Percentiles rank a stretch among this genome's conserved stretches.
These are phyloP conservation scores for Percopsis omiscomaycus DNA, from an alignment of 2,797 vertebrate genomes.

Conservation along the genomic window DNA sequence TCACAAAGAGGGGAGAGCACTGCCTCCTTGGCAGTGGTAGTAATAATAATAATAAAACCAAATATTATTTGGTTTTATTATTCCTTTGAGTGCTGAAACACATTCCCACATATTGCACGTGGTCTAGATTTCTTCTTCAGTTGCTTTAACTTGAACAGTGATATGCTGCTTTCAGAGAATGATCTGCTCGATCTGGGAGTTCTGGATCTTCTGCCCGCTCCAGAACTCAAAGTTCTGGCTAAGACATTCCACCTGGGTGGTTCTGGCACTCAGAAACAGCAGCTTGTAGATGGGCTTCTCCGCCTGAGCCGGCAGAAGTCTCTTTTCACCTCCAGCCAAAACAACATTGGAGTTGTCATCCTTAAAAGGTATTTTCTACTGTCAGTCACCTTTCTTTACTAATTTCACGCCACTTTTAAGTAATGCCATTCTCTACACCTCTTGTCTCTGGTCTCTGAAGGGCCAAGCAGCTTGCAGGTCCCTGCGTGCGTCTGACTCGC, in stretches of 20 bases:
- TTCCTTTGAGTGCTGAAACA: too few relatives aligned
- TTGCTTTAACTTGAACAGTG: background rate
- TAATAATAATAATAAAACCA: too few relatives aligned
- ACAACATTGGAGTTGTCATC: constrained; percentile 79
- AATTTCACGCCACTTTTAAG: background rate
- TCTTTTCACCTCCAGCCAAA: constrained; percentile 77
- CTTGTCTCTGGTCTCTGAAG: constrained; percentile 65
- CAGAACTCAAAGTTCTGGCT: constrained; percentile 86
- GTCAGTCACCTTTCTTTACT: background rate
- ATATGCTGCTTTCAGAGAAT: constrained; percentile 72
- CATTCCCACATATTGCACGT: background rate
- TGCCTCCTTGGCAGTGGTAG: too few relatives aligned
- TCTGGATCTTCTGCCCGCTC: constrained; percentile 88
- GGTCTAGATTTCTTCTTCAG: background rate
- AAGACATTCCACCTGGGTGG: constrained; percentile 88
- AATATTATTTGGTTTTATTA: too few relatives aligned
- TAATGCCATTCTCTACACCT: background rate
- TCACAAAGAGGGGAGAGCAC: too few relatives aligned
- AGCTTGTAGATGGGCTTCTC: constrained; percentile 84
- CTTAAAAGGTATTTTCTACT: constrained; percentile 83
- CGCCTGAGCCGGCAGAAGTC: constrained; percentile 87
- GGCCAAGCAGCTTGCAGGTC: constrained; percentile 83
- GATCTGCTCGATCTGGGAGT: constrained; percentile 85
- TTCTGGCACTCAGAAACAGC: constrained; percentile 85
- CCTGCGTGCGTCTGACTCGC: constrained; percentile 79